Evolutionary conservation across 2,113 vertebrate species (phyloP), one percentile per base, ranked within the genome.

Genomic region (Nothobranchius furzeri): DNA sequence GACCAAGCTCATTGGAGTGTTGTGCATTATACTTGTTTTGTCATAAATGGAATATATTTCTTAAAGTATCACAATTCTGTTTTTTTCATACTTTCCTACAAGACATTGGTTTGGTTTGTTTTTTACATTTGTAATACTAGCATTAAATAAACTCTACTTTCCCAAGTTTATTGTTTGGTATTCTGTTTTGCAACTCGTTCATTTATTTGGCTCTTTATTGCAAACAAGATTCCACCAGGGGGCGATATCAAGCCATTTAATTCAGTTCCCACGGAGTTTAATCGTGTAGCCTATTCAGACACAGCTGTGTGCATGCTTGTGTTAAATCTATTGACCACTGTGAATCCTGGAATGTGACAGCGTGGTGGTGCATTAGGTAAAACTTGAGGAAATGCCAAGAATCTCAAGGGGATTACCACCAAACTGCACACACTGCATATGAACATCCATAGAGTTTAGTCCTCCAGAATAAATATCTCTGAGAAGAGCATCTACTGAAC

Each of bases 41-140:
- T 86, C 75, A 87, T 89, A 85, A 88, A 89, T 70, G 87, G 90
- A 91, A 89, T 92, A 87, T 91, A 90, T 91, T 89, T 90, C 81
- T 87, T 3, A 75, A 85, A 86, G 76, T 77, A 87, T 85, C 84
- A 75, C 84, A 62, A 71, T 79, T 70, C 75, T 76, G 75, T 61
- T 64, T 68, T 75, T 89, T 89, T 70, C 70, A 71, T 75, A 48
- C 69, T 83, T 88, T 86, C 89, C 84, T 89, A 85, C 78, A 72
- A 71, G 83, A 79, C 60, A 75, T 80, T 56, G 20, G 20, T 20
- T 20, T 20, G 20, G 72, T 77, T 73, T 90, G 88, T 88, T 89
- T 88, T 87, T 86, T 87, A 89, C 64, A 87, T 80, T 88, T 92
- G 84, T 87, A 84, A 88, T 85, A 72, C 86, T 83, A 57, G 42